A percentile compares a stretch with the other conserved stretches of the same genome.
Evolutionary conservation across 2,888 invertebrate genomes (phyloP).

Genomic region (Drosophila helvetica): DNA sequence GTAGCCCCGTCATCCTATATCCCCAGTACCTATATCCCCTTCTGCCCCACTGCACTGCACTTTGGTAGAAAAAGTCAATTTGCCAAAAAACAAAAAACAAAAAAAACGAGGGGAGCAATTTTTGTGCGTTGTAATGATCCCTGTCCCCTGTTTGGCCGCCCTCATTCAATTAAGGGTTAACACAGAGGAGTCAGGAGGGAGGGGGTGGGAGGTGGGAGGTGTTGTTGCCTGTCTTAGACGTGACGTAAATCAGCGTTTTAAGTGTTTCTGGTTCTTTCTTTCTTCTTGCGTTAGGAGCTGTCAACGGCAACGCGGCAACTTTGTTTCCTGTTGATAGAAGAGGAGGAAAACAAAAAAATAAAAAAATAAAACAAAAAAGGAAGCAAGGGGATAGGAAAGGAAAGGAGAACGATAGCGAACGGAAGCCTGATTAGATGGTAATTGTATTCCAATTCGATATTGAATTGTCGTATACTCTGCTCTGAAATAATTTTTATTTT

Average conservation of each 20-base stretch:
- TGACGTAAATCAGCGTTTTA: conserved; percentile 77
- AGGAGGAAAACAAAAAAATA: conserved; percentile 1
- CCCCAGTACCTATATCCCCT: background rate
- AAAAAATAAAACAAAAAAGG: conserved; percentile 1
- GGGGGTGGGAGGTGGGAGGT: background rate
- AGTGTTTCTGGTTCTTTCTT: conserved; percentile 70
- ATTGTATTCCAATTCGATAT: background rate
- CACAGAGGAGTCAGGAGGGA: background rate
- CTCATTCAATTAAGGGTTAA: conserved; percentile 51
- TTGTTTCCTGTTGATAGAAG: conserved; percentile 13
- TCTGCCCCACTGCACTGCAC: conserved; percentile 20
- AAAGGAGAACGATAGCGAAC: background rate
- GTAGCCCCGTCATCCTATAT: conserved; percentile 66
- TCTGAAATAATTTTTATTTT: background rate
- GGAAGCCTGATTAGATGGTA: conserved; percentile 13
- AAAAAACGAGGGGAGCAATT: conserved; percentile 14
- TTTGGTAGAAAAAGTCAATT: conserved; percentile 67
- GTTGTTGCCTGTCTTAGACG: conserved; percentile 64
- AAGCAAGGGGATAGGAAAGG: background rate
- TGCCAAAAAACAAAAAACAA: conserved; percentile 51
- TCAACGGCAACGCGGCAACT: conserved; percentile 23
- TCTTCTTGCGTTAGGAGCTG: conserved; percentile 49
- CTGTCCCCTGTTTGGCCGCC: conserved; percentile 5
- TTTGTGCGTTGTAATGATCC: conserved; percentile 73
- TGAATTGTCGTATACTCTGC: background rate